Evolutionary conservation across 1,140 invertebrate species (phyloP), one percentile per base, ranked within the genome.

Genomic region (Drosophila lini): DNA sequence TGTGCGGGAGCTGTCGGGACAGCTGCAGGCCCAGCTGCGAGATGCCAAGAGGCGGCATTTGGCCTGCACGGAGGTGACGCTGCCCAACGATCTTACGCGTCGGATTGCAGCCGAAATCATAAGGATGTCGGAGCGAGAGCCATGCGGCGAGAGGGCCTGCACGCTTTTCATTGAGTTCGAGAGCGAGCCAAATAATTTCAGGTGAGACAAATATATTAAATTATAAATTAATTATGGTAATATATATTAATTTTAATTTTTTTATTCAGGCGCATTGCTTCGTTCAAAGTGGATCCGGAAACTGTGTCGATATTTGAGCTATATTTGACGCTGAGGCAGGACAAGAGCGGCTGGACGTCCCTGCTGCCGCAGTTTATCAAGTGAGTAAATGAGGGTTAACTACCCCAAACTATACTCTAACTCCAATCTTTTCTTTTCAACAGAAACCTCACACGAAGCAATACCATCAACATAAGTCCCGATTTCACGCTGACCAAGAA

Each of bases 271-370:
- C 89, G 91, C 67, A 92, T 94, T 68, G 94, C 95, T 70, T 94
- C 94, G 59, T 94, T 98, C 92, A 96, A 96, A 90, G 96, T 96
- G 81, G 97, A 98, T 93, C 95, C 96, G 38, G 94, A 94, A 81
- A 96, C 96, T 10, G 95, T 97, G 38, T 95, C 97, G 25, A 98
- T 97, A 25, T 97, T 97, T 86, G 96, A 97, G 93, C 93, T 97
- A 65, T 96, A 96, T 91, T 93, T 97, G 34, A 97, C 96, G 16
- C 93, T 98, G 32, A 96, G 96, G 92, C 96, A 97, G 91, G 96
- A 96, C 82, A 94, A 94, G 38, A 95, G 95, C 64, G 95, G 96
- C 74, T 98, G 97, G 97, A 96, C 96, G 70, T 96, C 95, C 73
- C 93, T 97, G 76, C 93, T 97, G 92, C 96, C 96, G 85, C 96